phyloP scores from a whole-genome alignment of 2,113 vertebrate genomes.

The Lates calcarifer region DNA sequence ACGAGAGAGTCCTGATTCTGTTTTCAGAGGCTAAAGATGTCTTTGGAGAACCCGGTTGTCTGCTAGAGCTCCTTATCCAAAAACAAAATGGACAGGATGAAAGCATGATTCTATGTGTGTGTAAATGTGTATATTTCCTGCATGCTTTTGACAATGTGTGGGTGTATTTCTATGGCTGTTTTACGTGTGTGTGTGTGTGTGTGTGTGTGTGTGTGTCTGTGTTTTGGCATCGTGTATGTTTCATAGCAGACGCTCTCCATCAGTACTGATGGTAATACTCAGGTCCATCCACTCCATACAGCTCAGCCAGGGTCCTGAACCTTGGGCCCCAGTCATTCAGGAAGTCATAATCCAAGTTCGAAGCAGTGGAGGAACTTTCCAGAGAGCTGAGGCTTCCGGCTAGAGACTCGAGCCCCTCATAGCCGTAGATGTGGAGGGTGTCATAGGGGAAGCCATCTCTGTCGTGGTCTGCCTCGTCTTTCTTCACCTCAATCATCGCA shows the following conservation, averaged over 20 bases:
- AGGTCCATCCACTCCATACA: conserved; percentile 89
- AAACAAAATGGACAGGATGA: conserved; percentile 20
- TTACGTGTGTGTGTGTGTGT: conserved; percentile 18
- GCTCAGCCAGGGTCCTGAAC: conserved; percentile 94
- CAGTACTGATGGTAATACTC: conserved; percentile 80
- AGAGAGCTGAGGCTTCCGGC: conserved; percentile 95
- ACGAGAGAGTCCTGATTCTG: conserved; percentile 16
- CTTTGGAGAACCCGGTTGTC: conserved; percentile 13
- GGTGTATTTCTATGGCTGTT: conserved; percentile 62
- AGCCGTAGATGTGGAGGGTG: conserved; percentile 96
- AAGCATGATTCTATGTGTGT: conserved; percentile 5
- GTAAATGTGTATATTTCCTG: conserved; percentile 14
- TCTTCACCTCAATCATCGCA: conserved; percentile 94
- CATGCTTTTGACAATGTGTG: conserved; percentile 30
- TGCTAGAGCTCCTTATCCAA: conserved; percentile 3
- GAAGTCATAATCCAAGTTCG: conserved; percentile 94
- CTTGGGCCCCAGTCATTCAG: conserved; percentile 96
- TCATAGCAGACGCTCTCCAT: conserved; percentile 26
- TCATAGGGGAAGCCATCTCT: conserved; percentile 92
- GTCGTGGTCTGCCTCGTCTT: conserved; percentile 94
- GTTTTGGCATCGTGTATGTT: conserved; percentile 33
- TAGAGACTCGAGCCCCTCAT: conserved; percentile 92
- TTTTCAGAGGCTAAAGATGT: conserved; percentile 46
- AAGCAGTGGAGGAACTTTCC: conserved; percentile 88
- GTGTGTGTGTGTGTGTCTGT: conserved; percentile 12